Base-by-base conservation (phyloP, 2,797 vertebrate species). In the Arremon brunneinucha region DNA sequence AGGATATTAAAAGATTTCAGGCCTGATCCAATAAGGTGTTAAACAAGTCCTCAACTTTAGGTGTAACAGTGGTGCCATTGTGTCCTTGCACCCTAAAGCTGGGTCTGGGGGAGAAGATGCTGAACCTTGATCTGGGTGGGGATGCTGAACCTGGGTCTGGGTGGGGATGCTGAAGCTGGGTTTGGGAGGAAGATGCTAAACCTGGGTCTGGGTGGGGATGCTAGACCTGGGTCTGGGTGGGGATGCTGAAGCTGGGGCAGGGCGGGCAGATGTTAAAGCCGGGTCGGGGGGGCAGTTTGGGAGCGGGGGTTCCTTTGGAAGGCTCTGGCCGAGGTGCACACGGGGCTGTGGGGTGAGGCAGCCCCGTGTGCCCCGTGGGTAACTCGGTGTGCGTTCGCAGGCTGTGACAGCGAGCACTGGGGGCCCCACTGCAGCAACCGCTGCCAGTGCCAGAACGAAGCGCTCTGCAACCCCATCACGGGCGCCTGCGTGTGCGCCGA, bases 391-490 rank as follows among this genome's bases (percentile, higher is more conserved):
- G 82, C 90, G 74, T 68, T 97, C 93, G 52, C 98, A 99, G 99
- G 99, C 74, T 99, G 99, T 15, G 99, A 99, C 95, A 99, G 99
- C 22, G 99, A 99, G 95, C 99, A 98, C 98, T 99, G 99, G 99
- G 99, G 99, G 3, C 99, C 99, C 20, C 99, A 99, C 83, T 99
- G 99, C 98, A 99, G 99, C 97, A 99, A 99, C 97, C 98, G 99
- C 6, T 99, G 99, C 97, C 99, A 99, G 93, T 99, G 99, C 92
- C 99, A 99, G 97, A 99, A 99, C 7, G 99, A 98, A n/a, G 99
- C 99, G 21, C 98, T 99, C 95, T 99, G 99, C 97, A 99, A 99
- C 98, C 99, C 99, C 96, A 99, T 99, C 98, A 99, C 99, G 1
- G 99, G 99, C 1, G 99, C 99, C 91, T 99, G 99, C 30, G 99